Evolutionary conservation across 1,140 invertebrate species (phyloP).

Genomic region (Chironomus striatipennis): DNA sequence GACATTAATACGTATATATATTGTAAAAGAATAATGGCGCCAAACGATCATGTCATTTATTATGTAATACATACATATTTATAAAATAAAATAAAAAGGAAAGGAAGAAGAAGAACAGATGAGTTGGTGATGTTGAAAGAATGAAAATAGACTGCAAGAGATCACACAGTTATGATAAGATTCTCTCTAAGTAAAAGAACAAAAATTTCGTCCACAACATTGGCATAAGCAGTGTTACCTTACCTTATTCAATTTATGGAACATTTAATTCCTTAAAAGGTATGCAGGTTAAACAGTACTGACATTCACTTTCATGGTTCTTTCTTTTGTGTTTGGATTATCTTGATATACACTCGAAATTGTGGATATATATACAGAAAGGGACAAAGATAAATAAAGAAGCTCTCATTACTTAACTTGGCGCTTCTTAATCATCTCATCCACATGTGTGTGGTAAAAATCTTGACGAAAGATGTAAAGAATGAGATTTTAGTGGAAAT

Average conservation of each 20-base stretch:
- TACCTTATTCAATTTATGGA: no score
- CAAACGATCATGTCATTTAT: constrained; percentile 1
- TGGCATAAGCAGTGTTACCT: neutral
- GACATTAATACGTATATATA: neutral
- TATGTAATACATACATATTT: neutral
- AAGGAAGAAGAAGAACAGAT: neutral
- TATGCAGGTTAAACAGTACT: no score
- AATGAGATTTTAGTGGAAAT: neutral
- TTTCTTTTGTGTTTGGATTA: neutral
- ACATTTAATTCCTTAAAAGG: no score
- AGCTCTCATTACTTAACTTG: neutral
- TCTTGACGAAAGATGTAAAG: neutral
- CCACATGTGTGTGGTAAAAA: neutral
- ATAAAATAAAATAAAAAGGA: neutral
- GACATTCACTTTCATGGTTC: neutral
- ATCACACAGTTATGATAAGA: neutral
- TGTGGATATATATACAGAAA: neutral
- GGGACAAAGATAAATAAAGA: neutral
- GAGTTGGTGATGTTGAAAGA: neutral
- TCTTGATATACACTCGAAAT: neutral
- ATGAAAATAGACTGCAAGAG: neutral
- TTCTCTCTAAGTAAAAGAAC: neutral
- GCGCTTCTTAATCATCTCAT: neutral
- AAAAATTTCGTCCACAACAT: neutral
- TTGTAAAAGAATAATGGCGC: neutral